These are phyloP conservation scores for Dipodomys stephensi DNA, from an alignment of 2,113 vertebrate genomes.

Conservation along the genomic window DNA sequence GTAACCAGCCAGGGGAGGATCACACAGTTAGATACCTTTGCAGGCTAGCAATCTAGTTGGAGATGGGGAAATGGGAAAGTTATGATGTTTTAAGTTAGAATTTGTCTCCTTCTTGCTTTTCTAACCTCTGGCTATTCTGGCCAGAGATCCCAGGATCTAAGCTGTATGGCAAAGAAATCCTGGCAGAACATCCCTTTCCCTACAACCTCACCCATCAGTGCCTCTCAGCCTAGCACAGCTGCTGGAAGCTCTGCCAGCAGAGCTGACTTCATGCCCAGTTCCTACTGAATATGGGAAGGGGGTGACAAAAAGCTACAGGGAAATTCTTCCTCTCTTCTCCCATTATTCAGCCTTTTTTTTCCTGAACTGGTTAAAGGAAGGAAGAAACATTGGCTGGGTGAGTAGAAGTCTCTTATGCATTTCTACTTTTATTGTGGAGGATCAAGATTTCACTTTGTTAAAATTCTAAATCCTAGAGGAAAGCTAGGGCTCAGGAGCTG, in stretches of 20 bases:
- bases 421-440: neutral
- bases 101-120: neutral
- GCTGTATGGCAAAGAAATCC: neutral
- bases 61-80: neutral
- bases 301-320: constrained; percentile 4
- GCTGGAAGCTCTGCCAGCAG: constrained; percentile 32
- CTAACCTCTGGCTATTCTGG: neutral
- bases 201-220: neutral
- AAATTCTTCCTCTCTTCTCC: constrained; percentile 2
- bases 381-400: neutral
- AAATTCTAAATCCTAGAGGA: constrained; percentile 40
- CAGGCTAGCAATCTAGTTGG: neutral
- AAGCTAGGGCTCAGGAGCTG: neutral
- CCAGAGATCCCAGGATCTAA: neutral
- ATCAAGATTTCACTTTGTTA: constrained; percentile 22
- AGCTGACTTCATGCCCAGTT: constrained; percentile 66
- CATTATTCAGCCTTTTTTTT: neutral
- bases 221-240: constrained; percentile 43
- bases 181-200: neutral
- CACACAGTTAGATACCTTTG: neutral
- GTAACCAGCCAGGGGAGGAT: neutral
- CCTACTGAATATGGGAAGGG: constrained; percentile 45
- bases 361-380: constrained; percentile 16
- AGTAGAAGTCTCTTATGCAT: neutral
- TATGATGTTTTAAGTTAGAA: neutral